Percentiles rank a stretch among this genome's conserved stretches.
Conservation (phyloP, 2,113 vertebrate species). For the Ptilorrhoa leucosticta region DNA sequence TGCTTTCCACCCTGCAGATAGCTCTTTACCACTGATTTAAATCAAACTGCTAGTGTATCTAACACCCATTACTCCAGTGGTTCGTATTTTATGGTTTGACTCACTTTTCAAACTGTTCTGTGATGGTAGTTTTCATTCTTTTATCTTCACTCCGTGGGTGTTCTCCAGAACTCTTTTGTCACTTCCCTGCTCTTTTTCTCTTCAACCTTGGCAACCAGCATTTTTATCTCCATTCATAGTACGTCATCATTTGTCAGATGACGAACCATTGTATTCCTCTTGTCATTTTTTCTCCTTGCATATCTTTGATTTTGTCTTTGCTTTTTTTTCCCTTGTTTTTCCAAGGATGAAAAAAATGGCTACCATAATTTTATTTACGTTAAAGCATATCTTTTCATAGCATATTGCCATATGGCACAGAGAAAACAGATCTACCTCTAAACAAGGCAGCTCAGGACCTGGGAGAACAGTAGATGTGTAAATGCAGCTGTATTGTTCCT, state of each 20-base stretch:
- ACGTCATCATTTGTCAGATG: not conserved
- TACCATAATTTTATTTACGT: not conserved
- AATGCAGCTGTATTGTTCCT: not conserved
- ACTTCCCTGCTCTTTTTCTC: not conserved
- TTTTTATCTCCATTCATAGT: not conserved
- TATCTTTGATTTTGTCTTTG: not conserved
- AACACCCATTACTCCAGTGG: not conserved
- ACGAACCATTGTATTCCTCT: not conserved
- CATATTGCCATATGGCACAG: not conserved
- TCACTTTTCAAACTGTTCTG: not conserved
- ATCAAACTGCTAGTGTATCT: not conserved
- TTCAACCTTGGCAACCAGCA: not conserved
- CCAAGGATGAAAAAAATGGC: not conserved
- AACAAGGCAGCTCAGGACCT: not conserved
- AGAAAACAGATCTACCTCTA: not conserved
- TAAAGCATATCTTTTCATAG: not conserved
- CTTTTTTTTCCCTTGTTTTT: not conserved
- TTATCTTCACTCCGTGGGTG: not conserved
- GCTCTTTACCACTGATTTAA: not conserved
- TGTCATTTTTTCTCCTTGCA: not conserved
- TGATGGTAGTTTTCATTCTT: not conserved
- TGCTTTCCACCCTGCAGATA: not conserved
- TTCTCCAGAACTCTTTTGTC: not conserved
- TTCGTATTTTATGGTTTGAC: not conserved
- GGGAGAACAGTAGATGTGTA: not conserved